These are phyloP conservation scores for Melanogrammus aeglefinus DNA, from an alignment of 2,797 vertebrate genomes.

Conservation along the genomic window DNA sequence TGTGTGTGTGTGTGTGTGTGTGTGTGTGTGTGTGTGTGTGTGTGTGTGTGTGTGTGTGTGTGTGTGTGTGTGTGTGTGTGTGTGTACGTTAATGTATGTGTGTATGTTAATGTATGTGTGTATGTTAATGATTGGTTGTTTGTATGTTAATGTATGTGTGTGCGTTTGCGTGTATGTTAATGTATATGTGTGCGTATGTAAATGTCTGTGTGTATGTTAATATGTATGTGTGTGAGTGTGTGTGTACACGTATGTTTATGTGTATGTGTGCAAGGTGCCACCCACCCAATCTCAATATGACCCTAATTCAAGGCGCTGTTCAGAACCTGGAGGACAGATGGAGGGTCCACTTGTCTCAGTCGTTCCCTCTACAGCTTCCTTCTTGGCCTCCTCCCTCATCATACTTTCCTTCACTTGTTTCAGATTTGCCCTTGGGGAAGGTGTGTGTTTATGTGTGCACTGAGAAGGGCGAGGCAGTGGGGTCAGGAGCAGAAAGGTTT, in stretches of 20 bases:
- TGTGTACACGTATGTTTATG: not conserved
- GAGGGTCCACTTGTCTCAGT: not conserved
- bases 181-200: not conserved
- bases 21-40: not conserved
- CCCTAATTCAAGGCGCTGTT: not conserved
- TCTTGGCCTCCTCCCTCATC: not conserved
- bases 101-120: not conserved
- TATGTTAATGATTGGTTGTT: not conserved
- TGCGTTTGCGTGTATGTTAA: not conserved
- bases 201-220: too few species aligned
- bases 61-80: not conserved
- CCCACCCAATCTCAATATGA: not conserved
- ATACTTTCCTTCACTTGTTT: not conserved
- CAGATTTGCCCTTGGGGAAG: not conserved
- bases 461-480: not conserved
- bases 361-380: not conserved
- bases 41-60: not conserved
- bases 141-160: not conserved
- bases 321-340: not conserved
- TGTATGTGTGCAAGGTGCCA: not conserved
- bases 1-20: constrained; percentile 9
- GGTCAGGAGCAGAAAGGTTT: too few species aligned
- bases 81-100: too few species aligned
- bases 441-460: not conserved
- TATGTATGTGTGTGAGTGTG: not conserved